Evolutionary conservation across 1,140 invertebrate species (phyloP), one percentile per base, ranked within the genome.

Genomic region (Neodiprion lecontei): DNA sequence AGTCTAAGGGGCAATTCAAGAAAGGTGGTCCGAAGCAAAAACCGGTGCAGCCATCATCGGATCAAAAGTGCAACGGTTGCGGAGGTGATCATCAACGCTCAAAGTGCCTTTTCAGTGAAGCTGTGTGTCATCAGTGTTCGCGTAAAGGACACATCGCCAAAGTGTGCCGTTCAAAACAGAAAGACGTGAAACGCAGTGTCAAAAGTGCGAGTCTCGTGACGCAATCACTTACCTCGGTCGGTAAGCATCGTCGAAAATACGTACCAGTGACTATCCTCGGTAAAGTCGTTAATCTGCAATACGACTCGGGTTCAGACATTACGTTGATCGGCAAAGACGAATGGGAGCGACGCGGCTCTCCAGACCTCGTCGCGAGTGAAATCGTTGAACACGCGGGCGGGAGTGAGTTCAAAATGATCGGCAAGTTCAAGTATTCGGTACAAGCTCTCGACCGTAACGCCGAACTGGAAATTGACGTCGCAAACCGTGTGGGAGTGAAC

Each of bases 81-180:
- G 77, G 78, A 17, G 77, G 47, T 0, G 50, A 48, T 69, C 77
- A 79, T 72, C 77, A 17, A 72, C 77, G 23, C 9, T 23, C 69
- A 70, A 70, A 53, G 67, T 79, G 76, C 48, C 70, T 48, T 21
- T 77, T 76, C 23, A n/a, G 61, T 21, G 71, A 77, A 12, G 73
- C 76, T 12, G 49, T 68, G 12, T 80, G 79, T 67, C 75, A 80
- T 23, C 67, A 61, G 1, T 80, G 80, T 65, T 12, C 66, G 7
- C 77, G 73, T 50, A 78, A 78, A 69, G 78, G 77, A 0, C 80
- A 80, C 48, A 75, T 82, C 1, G 17, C 75, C 1, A 76, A 72
- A 23, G 77, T 78, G 0, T 79, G 79, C 48, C 71, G 48, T 69
- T 75, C 78, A 1, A 74, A 75, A 72, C 70, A 61, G 48, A 14